Evolutionary conservation across 2,888 invertebrate genomes (phyloP), one percentile per base, ranked within the genome.

Genomic region (Deilephila elpenor): DNA sequence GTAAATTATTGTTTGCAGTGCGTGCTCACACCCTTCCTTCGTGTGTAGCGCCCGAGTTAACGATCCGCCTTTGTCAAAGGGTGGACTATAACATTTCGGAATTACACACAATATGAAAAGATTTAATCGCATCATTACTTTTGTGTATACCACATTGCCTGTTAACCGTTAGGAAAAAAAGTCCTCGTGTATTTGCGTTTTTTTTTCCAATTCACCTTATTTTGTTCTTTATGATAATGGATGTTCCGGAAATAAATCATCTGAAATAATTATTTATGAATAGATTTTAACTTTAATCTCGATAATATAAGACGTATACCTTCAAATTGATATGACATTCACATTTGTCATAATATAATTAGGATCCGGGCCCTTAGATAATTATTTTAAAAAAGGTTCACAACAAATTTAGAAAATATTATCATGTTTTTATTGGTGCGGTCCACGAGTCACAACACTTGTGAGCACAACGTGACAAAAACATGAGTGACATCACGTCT

Each of bases 401-500:
- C 80, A 84, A 86, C 84, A 86, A 85, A 84, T 84, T 84, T 80
- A 81, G 83, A 82, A 88, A 88, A 89, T 86, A 90, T 77, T 87
- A 80, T 89, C 87, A 80, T 89, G 86, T 88, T 92, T 89, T 91
- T 91, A 88, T 92, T 91, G 89, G 82, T 85, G 80, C 77, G 80
- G 77, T 76, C 77, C 80, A 77, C 78, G 83, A 76, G 75, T 77
- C 80, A 77, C 78, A 83, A 77, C 89, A 89, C 89, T 91, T 91
- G 90, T 88, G 85, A 75, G 76, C 87, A 88, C 84, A 89, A 86
- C 83, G 85, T 88, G 88, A 90, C 89, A 87, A 85, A 85, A 83
- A 82, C 81, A 83, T 84, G 83, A 88, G 88, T 92, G 91, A 93
- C 91, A 90, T 91, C 91, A 91, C 84, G 86, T 86, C 84, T 84